A percentile compares a stretch with the other conserved stretches of the same genome.
Conservation (phyloP, 2,797 vertebrate genomes). For the Sebastes oblongus region DNA sequence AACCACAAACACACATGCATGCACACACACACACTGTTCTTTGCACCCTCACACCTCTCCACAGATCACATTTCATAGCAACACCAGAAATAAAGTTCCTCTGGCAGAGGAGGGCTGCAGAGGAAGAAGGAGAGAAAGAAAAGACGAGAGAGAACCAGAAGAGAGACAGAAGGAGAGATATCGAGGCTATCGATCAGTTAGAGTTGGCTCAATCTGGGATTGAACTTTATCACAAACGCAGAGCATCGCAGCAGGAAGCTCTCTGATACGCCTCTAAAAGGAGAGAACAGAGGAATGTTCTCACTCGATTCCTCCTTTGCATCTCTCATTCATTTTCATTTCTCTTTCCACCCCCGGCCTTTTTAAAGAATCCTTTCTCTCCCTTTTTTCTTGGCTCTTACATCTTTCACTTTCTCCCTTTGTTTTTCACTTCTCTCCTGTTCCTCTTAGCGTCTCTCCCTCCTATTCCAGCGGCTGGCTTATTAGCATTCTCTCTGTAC, state of each 20-base stretch:
- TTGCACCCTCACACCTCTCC: constrained; percentile 53
- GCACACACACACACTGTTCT: constrained; percentile 34
- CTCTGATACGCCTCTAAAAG: constrained; percentile 62
- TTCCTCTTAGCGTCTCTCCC: constrained; percentile 15
- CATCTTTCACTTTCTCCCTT: constrained; percentile 63
- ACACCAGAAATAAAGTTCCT: constrained; percentile 68
- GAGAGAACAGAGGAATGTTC: constrained; percentile 67
- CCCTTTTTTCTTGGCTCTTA: constrained; percentile 35
- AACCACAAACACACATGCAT: constrained; percentile 10
- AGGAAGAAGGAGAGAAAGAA: constrained; percentile 21
- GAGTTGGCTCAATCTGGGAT: constrained; percentile 66
- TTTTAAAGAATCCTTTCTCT: constrained; percentile 51
- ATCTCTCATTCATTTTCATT: constrained; percentile 71
- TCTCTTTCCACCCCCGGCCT: constrained; percentile 57
- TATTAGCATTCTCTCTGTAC: constrained; percentile 78
- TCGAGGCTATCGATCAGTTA: constrained; percentile 61
- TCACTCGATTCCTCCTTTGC: constrained; percentile 45
- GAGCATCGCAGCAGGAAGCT: constrained; percentile 68
- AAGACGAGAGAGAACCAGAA: constrained; percentile 4
- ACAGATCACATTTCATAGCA: constrained; percentile 71
- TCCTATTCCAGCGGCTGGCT: constrained; percentile 55
- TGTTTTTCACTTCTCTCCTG: constrained; percentile 52
- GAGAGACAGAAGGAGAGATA: constrained; percentile 27
- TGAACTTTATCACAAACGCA: constrained; percentile 74
- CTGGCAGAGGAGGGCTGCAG: constrained; percentile 41